Evolutionary conservation across 2,888 invertebrate genomes (phyloP).

Genomic region (Nysson spinosus): DNA sequence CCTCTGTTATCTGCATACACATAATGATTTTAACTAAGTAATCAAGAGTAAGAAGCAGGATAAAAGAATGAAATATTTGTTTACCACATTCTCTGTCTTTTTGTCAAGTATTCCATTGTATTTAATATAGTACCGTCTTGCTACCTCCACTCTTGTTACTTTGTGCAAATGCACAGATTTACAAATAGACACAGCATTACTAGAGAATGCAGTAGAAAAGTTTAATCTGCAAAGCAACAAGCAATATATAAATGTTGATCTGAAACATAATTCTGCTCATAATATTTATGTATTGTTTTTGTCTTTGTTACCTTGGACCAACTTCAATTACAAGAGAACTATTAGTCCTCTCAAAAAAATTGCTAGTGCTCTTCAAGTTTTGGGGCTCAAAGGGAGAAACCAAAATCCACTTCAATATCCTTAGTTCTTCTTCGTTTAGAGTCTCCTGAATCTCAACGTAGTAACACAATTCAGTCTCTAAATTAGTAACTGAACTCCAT

Average conservation of each 20-base stretch:
- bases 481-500: slow-evolving; percentile 72
- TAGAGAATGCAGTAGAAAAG: slow-evolving; percentile 97
- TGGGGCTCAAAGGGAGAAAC: slow-evolving; percentile 84
- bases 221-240: slow-evolving; percentile 83
- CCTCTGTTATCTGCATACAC: slow-evolving; percentile 78
- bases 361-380: slow-evolving; percentile 80
- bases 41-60: not conserved
- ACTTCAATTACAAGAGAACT: slow-evolving; percentile 86
- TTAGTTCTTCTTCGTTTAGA: slow-evolving; percentile 81
- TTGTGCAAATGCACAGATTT: slow-evolving; percentile 87
- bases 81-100: slow-evolving; percentile 65
- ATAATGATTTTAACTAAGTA: too few species aligned
- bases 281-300: slow-evolving; percentile 19
- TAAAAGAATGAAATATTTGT: not conserved
- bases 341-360: slow-evolving; percentile 71
- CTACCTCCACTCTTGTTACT: slow-evolving; percentile 89
- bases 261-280: slow-evolving; percentile 9
- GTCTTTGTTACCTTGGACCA: slow-evolving; percentile 90
- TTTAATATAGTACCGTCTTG: slow-evolving; percentile 82
- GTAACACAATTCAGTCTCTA: slow-evolving; percentile 89
- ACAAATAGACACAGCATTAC: slow-evolving; percentile 97
- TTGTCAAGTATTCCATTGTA: slow-evolving; percentile 64
- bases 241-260: slow-evolving; percentile 7
- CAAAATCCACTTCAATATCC: slow-evolving; percentile 88
- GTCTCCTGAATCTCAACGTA: slow-evolving; percentile 81